Base-by-base conservation (phyloP, 2,888 invertebrate species). In the Microdon myrmicae region DNA sequence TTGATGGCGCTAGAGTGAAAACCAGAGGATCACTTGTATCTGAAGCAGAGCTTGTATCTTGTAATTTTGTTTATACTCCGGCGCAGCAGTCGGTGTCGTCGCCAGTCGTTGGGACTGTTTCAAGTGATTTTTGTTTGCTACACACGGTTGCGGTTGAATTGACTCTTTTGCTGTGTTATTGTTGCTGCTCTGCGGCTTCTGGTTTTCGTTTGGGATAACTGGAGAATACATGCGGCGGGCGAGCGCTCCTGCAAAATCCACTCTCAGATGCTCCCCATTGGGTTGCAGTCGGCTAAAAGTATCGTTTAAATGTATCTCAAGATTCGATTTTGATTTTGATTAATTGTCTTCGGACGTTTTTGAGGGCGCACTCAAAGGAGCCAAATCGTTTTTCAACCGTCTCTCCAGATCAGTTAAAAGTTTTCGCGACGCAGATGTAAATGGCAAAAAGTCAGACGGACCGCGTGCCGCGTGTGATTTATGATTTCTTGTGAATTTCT, bases 281-380 rank as follows among this genome's bases (percentile, higher is more conserved):
- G 53, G 56, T 53, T 64, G 45, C 26, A 22, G 58, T 43, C 13
- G 25, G 17, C 45, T 37, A 43, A 38, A 64, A 34, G 41, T 51
- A 38, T 53, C n/a, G n/a, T 41, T 51, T 58, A 23, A 43, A 31
- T 47, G 35, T 38, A 58, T 58, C 51, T 23, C 20, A 34, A 58
- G 41, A 37, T 41, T 64, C 37, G 13, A 51, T 51, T 58, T 53
- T 41, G 13, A 51, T 51, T 58, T 53, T 41, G 45, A 58, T 51
- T 35, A 47, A 58, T 64, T 58, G 13, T 47, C 9, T 47, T 37
- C 45, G 26, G 26, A 20, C 29, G 37, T 41, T 45, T 32, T 38
- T 16, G 51, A 51, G 23, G 17, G 38, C 20, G 47, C 32, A 37
- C 38, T 38, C n/a, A 28, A 43, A 43, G 7, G 28, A 32, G 45